Evolutionary conservation across 1,140 invertebrate genomes (phyloP).

Genomic region (Pseudobourletiella spinata): DNA sequence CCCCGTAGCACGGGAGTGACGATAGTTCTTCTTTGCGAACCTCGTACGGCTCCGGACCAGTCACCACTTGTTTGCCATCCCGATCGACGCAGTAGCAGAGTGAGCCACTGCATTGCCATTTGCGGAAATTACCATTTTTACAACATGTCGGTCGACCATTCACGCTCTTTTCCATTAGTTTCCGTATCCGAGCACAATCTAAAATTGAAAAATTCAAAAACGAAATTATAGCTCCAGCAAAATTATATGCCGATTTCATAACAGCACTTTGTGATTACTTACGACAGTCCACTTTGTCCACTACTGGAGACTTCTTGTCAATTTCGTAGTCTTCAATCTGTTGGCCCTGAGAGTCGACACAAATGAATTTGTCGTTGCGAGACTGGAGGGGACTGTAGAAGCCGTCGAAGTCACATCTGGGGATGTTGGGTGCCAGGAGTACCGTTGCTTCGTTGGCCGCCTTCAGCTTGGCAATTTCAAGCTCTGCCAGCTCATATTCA

Average conservation of each 20-base stretch:
- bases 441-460: background rate
- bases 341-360: slow-evolving; percentile 13
- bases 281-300: background rate
- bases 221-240: background rate
- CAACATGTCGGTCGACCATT: slow-evolving; percentile 27
- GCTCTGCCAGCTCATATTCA: slow-evolving; percentile 14
- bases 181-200: slow-evolving; percentile 26
- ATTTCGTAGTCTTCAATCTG: slow-evolving; percentile 24
- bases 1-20: background rate
- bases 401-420: slow-evolving; percentile 12
- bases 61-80: slow-evolving; percentile 19
- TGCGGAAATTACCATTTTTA: slow-evolving; percentile 23
- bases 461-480: slow-evolving; percentile 4
- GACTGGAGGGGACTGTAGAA: slow-evolving; percentile 10
- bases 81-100: slow-evolving; percentile 31
- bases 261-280: background rate
- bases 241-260: background rate
- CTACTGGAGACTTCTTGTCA: background rate
- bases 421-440: slow-evolving; percentile 15
- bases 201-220: background rate
- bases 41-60: background rate
- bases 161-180: slow-evolving; percentile 16
- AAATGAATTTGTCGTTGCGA: slow-evolving; percentile 12
- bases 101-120: slow-evolving; percentile 21
- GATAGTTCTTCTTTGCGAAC: background rate